These are phyloP conservation scores for Oreochromis aureus DNA, from an alignment of 2,113 vertebrate genomes.

Conservation along the genomic window DNA sequence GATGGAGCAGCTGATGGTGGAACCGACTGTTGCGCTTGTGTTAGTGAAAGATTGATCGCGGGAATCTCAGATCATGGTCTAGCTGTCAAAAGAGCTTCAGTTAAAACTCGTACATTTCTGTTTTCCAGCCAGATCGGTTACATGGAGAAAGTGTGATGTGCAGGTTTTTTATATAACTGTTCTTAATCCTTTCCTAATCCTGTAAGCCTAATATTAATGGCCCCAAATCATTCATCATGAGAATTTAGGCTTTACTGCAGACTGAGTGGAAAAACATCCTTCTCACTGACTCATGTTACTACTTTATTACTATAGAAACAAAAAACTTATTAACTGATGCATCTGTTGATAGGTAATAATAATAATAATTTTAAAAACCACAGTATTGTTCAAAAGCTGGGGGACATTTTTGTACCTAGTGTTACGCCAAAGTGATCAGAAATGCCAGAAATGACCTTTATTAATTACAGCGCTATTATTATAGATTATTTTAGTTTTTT, in stretches of 20 bases:
- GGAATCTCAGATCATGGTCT: background rate
- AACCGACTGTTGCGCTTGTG: background rate
- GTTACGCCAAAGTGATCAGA: too few species aligned
- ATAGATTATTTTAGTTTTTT: too few species aligned
- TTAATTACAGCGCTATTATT: too few species aligned
- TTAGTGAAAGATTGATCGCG: background rate
- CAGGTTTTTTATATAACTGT: background rate
- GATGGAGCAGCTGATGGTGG: background rate
- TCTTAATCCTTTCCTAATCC: constrained; percentile 30
- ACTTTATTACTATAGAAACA: background rate
- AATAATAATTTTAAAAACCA: background rate
- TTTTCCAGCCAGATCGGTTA: background rate
- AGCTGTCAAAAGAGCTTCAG: background rate
- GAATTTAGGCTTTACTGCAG: background rate
- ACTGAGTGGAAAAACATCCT: background rate
- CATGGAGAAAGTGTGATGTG: background rate
- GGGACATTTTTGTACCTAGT: too few species aligned
- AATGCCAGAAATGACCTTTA: too few species aligned
- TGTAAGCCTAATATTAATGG: background rate
- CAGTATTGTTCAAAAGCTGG: background rate
- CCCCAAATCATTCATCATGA: background rate
- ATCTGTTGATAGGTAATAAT: background rate
- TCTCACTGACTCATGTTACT: background rate
- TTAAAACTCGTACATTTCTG: background rate
- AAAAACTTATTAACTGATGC: background rate